Conservation (phyloP, 2,113 vertebrate species). For the Corydoras maculifer region DNA sequence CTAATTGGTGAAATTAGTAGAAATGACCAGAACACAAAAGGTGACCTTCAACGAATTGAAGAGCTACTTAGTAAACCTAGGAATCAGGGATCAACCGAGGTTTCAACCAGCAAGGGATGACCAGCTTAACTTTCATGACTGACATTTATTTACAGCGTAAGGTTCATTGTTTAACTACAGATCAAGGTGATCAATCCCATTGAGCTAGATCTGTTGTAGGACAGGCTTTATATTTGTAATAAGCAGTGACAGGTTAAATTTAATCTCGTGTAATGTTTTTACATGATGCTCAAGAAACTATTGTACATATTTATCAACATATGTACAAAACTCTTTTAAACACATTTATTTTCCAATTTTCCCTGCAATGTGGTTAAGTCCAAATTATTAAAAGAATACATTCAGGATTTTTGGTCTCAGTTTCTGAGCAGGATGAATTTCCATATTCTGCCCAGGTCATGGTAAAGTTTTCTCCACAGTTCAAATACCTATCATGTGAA, state of each 20-base stretch:
- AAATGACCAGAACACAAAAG: slow-evolving; percentile 22
- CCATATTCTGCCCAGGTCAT: too few species aligned
- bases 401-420: too few species aligned
- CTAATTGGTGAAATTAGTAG: slow-evolving; percentile 55
- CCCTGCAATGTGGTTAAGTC: background rate
- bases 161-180: too few species aligned
- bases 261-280: background rate
- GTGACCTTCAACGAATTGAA: slow-evolving; percentile 58
- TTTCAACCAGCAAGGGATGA: slow-evolving; percentile 38
- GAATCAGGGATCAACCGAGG: slow-evolving; percentile 41
- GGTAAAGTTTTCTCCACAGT: too few species aligned
- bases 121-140: background rate
- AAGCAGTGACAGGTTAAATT: too few species aligned
- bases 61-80: slow-evolving; percentile 57
- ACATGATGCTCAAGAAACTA: background rate
- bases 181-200: too few species aligned
- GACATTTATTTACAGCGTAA: background rate
- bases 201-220: too few species aligned
- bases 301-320: background rate
- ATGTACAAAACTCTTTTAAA: background rate
- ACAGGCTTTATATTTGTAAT: background rate
- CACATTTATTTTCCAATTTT: background rate
- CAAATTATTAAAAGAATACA: too few species aligned
- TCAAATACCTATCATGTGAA: too few species aligned
- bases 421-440: too few species aligned